A percentile compares a stretch with the other conserved stretches of the same genome.
Conservation (phyloP, 1,140 invertebrate genomes). For the Sinonovacula constricta region DNA sequence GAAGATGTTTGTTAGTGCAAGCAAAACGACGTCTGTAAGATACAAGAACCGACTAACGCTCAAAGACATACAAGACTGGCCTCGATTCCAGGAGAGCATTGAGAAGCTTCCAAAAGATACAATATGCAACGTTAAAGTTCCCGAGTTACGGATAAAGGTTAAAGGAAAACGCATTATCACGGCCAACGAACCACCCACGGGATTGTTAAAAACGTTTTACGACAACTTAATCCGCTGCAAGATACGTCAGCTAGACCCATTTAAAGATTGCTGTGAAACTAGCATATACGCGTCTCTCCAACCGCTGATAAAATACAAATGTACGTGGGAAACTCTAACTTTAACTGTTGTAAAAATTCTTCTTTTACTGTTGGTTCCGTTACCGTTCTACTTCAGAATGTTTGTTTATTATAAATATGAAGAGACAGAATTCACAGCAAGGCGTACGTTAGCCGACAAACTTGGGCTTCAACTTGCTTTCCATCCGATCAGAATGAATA, state of each 20-base stretch:
- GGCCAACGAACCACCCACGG: constrained; percentile 73
- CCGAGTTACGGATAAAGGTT: constrained; percentile 69
- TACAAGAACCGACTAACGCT: constrained; percentile 66
- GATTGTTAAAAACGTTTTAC: constrained; percentile 67
- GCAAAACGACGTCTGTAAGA: constrained; percentile 63
- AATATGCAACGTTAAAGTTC: constrained; percentile 67
- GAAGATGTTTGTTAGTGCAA: constrained; percentile 67
- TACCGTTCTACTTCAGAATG: constrained; percentile 72
- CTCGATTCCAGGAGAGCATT: constrained; percentile 61
- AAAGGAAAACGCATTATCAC: constrained; percentile 74
- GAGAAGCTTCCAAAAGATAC: constrained; percentile 63
- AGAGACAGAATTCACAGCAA: constrained; percentile 60
- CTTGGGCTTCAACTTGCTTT: constrained; percentile 60
- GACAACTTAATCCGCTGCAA: constrained; percentile 74
- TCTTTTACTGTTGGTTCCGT: constrained; percentile 67
- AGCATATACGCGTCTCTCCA: constrained; percentile 71
- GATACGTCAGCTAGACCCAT: constrained; percentile 68
- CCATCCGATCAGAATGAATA: constrained; percentile 70
- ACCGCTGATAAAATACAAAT: constrained; percentile 62
- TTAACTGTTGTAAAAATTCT: constrained; percentile 64
- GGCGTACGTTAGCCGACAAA: constrained; percentile 50
- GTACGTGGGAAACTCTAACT: constrained; percentile 70
- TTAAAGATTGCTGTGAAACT: constrained; percentile 70
- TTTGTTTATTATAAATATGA: constrained; percentile 75
- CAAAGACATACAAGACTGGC: constrained; percentile 69